phyloP scores from a whole-genome alignment of 2,797 vertebrate species.

The Steatocranus sp. region DNA sequence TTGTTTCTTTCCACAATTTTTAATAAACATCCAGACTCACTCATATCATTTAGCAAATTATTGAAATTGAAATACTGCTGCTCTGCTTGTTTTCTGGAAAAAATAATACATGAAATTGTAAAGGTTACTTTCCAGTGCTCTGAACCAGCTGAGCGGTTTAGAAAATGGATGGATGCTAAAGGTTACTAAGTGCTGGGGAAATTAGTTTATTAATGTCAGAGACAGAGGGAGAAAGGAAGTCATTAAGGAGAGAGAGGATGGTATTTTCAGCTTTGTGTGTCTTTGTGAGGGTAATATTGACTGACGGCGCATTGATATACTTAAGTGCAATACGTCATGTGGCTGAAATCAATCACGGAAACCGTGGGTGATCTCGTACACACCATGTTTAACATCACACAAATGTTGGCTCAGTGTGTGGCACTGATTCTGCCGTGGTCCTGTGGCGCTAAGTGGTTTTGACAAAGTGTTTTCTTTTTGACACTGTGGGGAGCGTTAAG shows the following conservation, averaged over 20 bases:
- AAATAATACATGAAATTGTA: background rate
- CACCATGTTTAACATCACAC: constrained; percentile 14
- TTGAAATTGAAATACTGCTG: background rate
- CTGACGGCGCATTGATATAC: constrained; percentile 28
- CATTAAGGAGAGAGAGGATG: background rate
- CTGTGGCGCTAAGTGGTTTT: constrained; percentile 48
- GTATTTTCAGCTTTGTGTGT: constrained; percentile 3
- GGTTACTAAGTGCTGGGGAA: constrained; percentile 22
- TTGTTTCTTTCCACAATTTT: background rate
- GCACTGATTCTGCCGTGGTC: constrained; percentile 4
- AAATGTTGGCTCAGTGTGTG: constrained; percentile 36
- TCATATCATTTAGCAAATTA: background rate
- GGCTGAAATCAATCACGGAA: constrained; percentile 42
- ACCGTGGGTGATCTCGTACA: constrained; percentile 1
- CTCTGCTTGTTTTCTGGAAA: background rate
- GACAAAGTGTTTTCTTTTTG: constrained; percentile 55
- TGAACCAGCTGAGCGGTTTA: background rate
- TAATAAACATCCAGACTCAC: background rate
- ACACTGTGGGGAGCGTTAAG: constrained; percentile 20
- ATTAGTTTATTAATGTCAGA: constrained; percentile 15
- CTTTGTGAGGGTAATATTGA: constrained; percentile 9
- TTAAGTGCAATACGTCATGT: constrained; percentile 34
- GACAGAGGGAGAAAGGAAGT: background rate
- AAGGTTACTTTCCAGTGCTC: background rate
- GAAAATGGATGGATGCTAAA: constrained; percentile 8